Evolutionary conservation across 2,888 invertebrate species (phyloP).

Genomic region (Meiosimyza platycephala): DNA sequence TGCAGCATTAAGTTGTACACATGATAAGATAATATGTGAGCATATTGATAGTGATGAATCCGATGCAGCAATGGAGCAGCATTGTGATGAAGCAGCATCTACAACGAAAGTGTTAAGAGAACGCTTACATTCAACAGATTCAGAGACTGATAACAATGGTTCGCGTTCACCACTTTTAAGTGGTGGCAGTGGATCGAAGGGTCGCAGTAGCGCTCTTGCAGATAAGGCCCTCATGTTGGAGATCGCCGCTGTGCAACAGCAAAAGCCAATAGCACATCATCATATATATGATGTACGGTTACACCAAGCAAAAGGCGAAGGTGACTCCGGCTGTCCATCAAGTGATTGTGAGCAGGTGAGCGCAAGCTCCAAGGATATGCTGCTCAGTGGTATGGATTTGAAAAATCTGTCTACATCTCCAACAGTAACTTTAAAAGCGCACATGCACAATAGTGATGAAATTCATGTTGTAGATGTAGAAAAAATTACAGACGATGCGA

Average conservation of each 20-base stretch:
- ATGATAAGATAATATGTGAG: slow-evolving; percentile 51
- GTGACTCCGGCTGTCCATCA: slow-evolving; percentile 68
- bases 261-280: slow-evolving; percentile 38
- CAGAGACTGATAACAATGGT: slow-evolving; percentile 78
- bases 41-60: slow-evolving; percentile 39
- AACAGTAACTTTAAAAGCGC: slow-evolving; percentile 57
- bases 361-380: slow-evolving; percentile 78
- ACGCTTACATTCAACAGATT: slow-evolving; percentile 68
- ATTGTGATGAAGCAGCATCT: slow-evolving; percentile 16
- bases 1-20: slow-evolving; percentile 40
- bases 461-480: slow-evolving; percentile 8
- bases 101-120: slow-evolving; percentile 41
- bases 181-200: slow-evolving; percentile 51
- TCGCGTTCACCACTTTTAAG: slow-evolving; percentile 78
- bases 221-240: slow-evolving; percentile 56
- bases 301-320: slow-evolving; percentile 56
- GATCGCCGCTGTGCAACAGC: slow-evolving; percentile 46
- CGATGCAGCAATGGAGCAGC: slow-evolving; percentile 1
- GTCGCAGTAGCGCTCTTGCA: slow-evolving; percentile 35
- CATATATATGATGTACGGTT: slow-evolving; percentile 32
- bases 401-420: slow-evolving; percentile 51
- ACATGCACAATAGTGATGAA: slow-evolving; percentile 38
- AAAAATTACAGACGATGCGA: slow-evolving; percentile 39
- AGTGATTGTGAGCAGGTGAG: slow-evolving; percentile 73
- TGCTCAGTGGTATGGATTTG: slow-evolving; percentile 68